phyloP scores from a whole-genome alignment of 2,113 vertebrate genomes.

The Hemiscyllium ocellatum region DNA sequence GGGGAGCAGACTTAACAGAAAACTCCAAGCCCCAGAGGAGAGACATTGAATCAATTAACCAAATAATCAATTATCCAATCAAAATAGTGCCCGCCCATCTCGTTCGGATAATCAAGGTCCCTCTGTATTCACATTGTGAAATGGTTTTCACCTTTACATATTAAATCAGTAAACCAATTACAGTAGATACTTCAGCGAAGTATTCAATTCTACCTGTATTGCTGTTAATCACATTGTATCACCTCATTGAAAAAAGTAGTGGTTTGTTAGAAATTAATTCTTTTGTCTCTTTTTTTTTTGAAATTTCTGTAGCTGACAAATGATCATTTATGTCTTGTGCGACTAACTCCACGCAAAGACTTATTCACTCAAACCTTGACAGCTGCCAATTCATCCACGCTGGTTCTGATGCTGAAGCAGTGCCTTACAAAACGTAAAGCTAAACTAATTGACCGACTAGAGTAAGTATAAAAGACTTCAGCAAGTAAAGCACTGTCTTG shows the following conservation, averaged over 20 bases:
- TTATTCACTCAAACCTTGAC: conserved; percentile 71
- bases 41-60: too few relatives aligned
- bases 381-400: conserved; percentile 60
- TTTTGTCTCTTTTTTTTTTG: conserved; percentile 38
- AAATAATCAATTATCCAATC: too few relatives aligned
- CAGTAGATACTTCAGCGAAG: not conserved
- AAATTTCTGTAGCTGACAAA: conserved; percentile 50
- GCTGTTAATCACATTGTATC: not conserved
- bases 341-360: conserved; percentile 66
- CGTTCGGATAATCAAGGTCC: too few relatives aligned
- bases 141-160: not conserved
- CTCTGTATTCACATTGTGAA: not conserved
- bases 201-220: not conserved
- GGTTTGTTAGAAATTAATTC: not conserved
- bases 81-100: too few relatives aligned
- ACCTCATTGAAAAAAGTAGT: not conserved
- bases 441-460: conserved; percentile 65
- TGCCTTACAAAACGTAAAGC: conserved; percentile 70
- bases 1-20: too few relatives aligned
- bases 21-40: too few relatives aligned
- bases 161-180: not conserved
- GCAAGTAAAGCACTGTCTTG: conserved; percentile 1
- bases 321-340: conserved; percentile 74
- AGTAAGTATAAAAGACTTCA: conserved; percentile 58
- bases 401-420: conserved; percentile 82